Evolutionary conservation across 2,888 invertebrate genomes (phyloP).

Genomic region (Dorcus hopei): DNA sequence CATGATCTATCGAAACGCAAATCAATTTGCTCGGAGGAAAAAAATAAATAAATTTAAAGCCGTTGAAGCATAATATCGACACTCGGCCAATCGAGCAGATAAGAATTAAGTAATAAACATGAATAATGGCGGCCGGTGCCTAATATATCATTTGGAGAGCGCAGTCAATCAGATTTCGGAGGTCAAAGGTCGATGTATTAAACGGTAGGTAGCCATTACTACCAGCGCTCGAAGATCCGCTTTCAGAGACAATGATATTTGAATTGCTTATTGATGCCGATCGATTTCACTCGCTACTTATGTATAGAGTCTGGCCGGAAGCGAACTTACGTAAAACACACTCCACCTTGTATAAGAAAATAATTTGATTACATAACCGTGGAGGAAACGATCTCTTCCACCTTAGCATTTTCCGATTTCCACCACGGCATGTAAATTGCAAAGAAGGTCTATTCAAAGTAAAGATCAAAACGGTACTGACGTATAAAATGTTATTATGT

Average conservation of each 20-base stretch:
- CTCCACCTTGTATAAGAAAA: too few species aligned
- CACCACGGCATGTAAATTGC: too few species aligned
- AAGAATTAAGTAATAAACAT: constrained; percentile 13
- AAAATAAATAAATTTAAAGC: neutral
- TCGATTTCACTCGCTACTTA: too few species aligned
- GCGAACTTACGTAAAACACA: too few species aligned
- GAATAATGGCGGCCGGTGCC: constrained; percentile 8
- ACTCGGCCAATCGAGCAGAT: constrained; percentile 4
- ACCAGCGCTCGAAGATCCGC: constrained; percentile 7
- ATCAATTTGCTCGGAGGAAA: neutral
- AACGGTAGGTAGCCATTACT: constrained; percentile 12
- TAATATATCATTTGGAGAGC: constrained; percentile 15
- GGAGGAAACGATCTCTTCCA: too few species aligned
- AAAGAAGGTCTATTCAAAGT: too few species aligned
- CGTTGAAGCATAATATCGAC: constrained; percentile 6
- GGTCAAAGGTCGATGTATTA: constrained; percentile 16
- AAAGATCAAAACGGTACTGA: too few species aligned
- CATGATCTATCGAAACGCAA: neutral
- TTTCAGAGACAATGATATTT: constrained; percentile 9
- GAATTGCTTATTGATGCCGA: neutral
- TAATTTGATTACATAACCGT: too few species aligned
- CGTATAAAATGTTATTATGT: too few species aligned
- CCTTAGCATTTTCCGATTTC: too few species aligned
- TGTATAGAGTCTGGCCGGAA: too few species aligned
- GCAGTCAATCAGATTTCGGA: constrained; percentile 15